Conservation (phyloP, 2,888 invertebrate genomes). For the Holacanthella duospinosa region DNA sequence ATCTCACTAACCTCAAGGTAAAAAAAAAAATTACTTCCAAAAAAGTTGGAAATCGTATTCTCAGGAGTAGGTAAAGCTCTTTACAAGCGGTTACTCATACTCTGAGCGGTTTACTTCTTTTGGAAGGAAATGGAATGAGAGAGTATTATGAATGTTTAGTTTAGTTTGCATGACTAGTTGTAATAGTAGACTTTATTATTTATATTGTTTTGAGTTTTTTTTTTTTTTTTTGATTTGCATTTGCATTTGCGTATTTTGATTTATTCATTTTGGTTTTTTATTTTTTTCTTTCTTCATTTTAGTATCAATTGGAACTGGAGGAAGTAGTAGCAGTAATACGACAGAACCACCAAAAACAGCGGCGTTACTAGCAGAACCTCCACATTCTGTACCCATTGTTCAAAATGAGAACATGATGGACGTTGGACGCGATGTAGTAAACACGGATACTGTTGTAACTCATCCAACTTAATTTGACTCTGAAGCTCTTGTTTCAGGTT, state of each 20-base stretch:
- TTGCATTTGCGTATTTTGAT: not conserved
- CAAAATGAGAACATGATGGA: too few relatives aligned
- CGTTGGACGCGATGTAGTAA: too few relatives aligned
- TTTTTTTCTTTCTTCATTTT: not conserved
- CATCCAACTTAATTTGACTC: too few relatives aligned
- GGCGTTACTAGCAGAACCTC: too few relatives aligned
- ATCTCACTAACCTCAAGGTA: slow-evolving; percentile 6
- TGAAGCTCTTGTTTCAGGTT: too few relatives aligned
- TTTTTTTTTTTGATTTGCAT: slow-evolving; percentile 1
- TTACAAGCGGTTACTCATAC: not conserved
- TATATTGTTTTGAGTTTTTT: not conserved
- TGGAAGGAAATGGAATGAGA: not conserved
- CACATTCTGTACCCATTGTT: too few relatives aligned
- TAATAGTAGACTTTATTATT: not conserved
- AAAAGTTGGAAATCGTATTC: not conserved
- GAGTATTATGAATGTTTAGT: not conserved
- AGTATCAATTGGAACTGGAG: slow-evolving; percentile 9
- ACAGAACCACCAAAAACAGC: too few relatives aligned
- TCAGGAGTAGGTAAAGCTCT: not conserved
- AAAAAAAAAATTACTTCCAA: too few relatives aligned
- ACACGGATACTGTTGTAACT: too few relatives aligned
- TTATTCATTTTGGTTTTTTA: not conserved
- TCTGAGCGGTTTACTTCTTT: not conserved
- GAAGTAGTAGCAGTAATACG: not conserved
- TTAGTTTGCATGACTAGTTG: too few relatives aligned